A percentile compares a stretch with the other conserved stretches of the same genome.
Evolutionary conservation across 92 coral and sea anemone genomes (phyloP).

Genomic region (Epizoanthus rinbou): DNA sequence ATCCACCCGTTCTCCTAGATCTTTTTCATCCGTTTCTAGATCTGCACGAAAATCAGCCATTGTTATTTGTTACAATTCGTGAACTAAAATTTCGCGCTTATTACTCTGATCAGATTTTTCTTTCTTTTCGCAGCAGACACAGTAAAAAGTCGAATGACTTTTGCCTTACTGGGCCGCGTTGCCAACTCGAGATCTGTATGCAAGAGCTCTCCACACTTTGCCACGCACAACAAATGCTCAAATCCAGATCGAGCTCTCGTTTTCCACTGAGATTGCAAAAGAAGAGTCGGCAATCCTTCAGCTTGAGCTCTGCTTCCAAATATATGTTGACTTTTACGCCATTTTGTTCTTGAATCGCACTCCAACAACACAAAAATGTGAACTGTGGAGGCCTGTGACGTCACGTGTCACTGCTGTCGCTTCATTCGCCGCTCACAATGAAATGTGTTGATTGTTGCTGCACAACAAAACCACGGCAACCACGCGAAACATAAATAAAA

Average conservation of each 20-base stretch:
- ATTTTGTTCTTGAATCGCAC: not conserved
- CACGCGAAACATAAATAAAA: constrained; percentile 27
- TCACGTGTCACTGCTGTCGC: constrained; percentile 37
- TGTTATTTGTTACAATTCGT: not conserved
- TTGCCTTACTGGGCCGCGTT: not conserved
- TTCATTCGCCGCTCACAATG: constrained; percentile 3
- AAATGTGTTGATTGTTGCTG: constrained; percentile 10
- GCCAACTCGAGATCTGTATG: constrained; percentile 1
- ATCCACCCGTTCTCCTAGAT: not conserved
- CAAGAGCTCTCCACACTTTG: too few species aligned
- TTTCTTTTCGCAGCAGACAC: too few species aligned
- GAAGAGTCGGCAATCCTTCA: not conserved
- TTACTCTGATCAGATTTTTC: not conserved
- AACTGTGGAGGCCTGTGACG: constrained; percentile 19
- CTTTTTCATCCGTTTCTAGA: not conserved
- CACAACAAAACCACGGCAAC: constrained; percentile 33
- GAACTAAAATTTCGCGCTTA: not conserved
- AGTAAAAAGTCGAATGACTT: constrained; percentile 1
- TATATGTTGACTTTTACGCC: constrained; percentile 7
- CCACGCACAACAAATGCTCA: not conserved
- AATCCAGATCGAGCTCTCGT: not conserved
- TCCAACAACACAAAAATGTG: constrained; percentile 46
- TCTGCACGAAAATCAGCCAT: not conserved
- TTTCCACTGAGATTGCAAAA: not conserved
- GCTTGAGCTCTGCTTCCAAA: not conserved